A percentile compares a stretch with the other conserved stretches of the same genome.
Conservation (phyloP, 2,888 invertebrate genomes). For the Cephus rjabovi region DNA sequence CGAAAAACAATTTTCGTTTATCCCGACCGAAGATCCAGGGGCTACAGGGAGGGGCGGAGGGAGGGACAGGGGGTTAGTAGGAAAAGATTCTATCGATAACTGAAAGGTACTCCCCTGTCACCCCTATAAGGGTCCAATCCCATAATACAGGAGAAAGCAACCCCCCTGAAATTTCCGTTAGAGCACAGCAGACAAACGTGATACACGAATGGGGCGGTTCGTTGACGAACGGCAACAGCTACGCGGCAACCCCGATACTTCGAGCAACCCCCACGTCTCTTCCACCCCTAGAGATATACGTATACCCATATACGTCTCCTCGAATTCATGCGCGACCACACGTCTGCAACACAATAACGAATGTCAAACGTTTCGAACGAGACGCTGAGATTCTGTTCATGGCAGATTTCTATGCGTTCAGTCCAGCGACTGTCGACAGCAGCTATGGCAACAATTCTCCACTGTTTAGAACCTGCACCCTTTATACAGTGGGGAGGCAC, state of each 20-base stretch:
- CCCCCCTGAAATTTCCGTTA: not conserved
- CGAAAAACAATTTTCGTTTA: slow-evolving; percentile 29
- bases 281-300: slow-evolving; percentile 21
- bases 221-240: slow-evolving; percentile 28
- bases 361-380: not conserved
- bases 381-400: not conserved
- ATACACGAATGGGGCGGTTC: slow-evolving; percentile 50
- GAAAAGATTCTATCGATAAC: not conserved
- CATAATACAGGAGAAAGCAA: not conserved
- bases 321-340: not conserved
- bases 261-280: slow-evolving; percentile 9
- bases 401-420: not conserved
- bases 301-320: slow-evolving; percentile 11
- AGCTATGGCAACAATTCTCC: not conserved
- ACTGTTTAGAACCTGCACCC: not conserved
- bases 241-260: slow-evolving; percentile 32
- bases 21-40: not conserved
- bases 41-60: not conserved
- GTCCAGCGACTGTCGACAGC: not conserved
- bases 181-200: slow-evolving; percentile 22
- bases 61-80: not conserved
- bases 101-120: not conserved
- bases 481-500: not conserved
- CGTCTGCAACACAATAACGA: slow-evolving; percentile 12
- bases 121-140: not conserved